Evolutionary conservation across 2,888 invertebrate genomes (phyloP).

Genomic region (Nemapogon koenigi): DNA sequence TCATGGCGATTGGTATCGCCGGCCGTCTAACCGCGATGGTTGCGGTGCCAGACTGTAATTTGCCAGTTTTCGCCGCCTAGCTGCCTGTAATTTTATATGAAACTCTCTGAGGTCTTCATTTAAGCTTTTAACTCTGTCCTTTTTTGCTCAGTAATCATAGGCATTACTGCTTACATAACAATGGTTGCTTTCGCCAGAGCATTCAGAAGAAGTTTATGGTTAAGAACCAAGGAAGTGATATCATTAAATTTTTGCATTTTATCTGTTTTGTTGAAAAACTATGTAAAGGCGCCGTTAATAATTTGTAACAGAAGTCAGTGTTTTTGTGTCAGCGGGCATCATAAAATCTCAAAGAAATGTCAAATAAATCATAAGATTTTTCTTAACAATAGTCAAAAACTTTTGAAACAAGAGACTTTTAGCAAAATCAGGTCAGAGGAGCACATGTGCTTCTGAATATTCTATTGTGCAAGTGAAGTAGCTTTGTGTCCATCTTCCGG

Average conservation of each 20-base stretch:
- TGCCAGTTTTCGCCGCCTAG: constrained; percentile 55
- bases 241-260: neutral
- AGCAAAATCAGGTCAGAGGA: constrained; percentile 56
- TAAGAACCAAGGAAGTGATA: neutral
- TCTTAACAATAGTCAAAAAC: constrained; percentile 6
- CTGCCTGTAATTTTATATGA: constrained; percentile 49
- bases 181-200: constrained; percentile 14
- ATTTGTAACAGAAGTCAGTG: constrained; percentile 55
- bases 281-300: constrained; percentile 23
- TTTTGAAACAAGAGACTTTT: constrained; percentile 40
- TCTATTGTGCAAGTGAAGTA: constrained; percentile 32
- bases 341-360: constrained; percentile 55
- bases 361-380: constrained; percentile 55
- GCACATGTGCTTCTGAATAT: constrained; percentile 47
- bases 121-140: constrained; percentile 26
- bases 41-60: constrained; percentile 50
- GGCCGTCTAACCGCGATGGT: constrained; percentile 29
- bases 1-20: constrained; percentile 39
- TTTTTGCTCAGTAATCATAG: constrained; percentile 30
- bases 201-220: neutral
- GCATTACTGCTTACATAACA: constrained; percentile 28
- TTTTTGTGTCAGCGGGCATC: constrained; percentile 60
- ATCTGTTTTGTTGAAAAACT: too few relatives aligned
- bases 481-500: too few relatives aligned
- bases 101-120: constrained; percentile 47